A percentile compares a stretch with the other conserved stretches of the same genome.
phyloP scores from a whole-genome alignment of 2,113 vertebrate genomes.

The Larimichthys crocea region DNA sequence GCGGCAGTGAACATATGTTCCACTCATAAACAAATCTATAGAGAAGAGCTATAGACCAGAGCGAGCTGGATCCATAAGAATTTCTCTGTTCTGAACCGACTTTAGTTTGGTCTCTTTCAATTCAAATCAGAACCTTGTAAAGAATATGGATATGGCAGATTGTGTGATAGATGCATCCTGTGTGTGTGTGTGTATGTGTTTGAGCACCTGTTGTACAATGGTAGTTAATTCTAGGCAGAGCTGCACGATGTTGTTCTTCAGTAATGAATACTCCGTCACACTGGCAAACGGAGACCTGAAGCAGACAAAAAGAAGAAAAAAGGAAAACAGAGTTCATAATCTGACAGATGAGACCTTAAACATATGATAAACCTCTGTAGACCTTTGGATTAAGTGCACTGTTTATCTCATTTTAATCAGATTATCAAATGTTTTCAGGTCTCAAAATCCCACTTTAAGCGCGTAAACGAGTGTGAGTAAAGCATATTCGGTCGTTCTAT shows the following conservation, averaged over 20 bases:
- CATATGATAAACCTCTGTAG: background rate
- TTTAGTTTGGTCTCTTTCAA: background rate
- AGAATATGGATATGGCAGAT: background rate
- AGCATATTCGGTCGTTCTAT: conserved; percentile 1
- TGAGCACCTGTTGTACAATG: conserved; percentile 93
- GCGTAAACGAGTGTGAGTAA: background rate
- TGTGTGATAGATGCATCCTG: background rate
- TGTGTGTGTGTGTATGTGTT: background rate
- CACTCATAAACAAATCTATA: conserved; percentile 44
- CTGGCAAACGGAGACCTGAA: conserved; percentile 93
- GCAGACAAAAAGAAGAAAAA: conserved; percentile 44
- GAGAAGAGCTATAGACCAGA: conserved; percentile 11
- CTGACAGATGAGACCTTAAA: background rate
- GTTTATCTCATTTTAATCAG: background rate
- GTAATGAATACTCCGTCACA: conserved; percentile 93
- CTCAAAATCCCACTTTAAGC: no score
- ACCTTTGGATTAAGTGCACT: background rate
- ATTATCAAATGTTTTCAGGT: background rate
- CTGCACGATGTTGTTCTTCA: conserved; percentile 97
- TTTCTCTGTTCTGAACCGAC: background rate
- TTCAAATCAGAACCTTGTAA: conserved; percentile 32
- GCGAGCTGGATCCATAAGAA: background rate
- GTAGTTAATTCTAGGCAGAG: conserved; percentile 94
- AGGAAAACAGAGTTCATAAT: background rate
- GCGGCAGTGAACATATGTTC: conserved; percentile 35